phyloP scores from a whole-genome alignment of 2,888 invertebrate genomes.

The Stenoptilia bipunctidactyla region DNA sequence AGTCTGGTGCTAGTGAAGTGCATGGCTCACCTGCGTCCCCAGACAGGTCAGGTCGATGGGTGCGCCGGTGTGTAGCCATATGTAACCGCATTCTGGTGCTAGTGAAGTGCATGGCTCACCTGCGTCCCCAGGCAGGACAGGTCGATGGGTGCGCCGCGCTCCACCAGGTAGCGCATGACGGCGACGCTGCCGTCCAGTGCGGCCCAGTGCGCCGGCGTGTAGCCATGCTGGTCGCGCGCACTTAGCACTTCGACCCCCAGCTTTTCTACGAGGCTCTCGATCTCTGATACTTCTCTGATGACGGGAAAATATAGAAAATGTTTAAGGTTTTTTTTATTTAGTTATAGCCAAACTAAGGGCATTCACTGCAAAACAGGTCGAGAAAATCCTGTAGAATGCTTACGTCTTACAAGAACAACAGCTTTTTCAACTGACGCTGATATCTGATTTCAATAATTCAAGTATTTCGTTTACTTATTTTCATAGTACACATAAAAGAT shows the following conservation, averaged over 20 bases:
- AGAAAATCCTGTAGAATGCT: too few species aligned
- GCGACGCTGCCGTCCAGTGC: conserved; percentile 92
- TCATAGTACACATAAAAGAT: too few species aligned
- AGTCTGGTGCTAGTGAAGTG: conserved; percentile 90
- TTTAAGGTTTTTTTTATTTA: not conserved
- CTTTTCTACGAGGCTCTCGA: conserved; percentile 87
- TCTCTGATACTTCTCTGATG: conserved; percentile 83
- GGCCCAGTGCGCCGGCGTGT: conserved; percentile 94
- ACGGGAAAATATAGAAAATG: too few species aligned
- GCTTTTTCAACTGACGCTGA: too few species aligned
- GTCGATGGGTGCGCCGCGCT: conserved; percentile 86
- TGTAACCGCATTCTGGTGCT: too few species aligned
- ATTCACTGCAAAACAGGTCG: not conserved
- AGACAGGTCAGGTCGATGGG: conserved; percentile 89
- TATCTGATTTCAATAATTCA: too few species aligned
- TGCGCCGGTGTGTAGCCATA: too few species aligned
- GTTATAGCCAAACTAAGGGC: not conserved
- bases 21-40: conserved; percentile 83
- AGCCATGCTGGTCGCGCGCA: conserved; percentile 91
- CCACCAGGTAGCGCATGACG: conserved; percentile 88
- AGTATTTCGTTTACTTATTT: too few species aligned
- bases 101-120: too few species aligned
- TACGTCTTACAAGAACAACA: too few species aligned
- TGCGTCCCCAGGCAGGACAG: conserved; percentile 89
- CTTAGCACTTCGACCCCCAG: conserved; percentile 82